Evolutionary conservation across 2,888 invertebrate genomes (phyloP), one percentile per base, ranked within the genome.

Genomic region (Hypselothyrea guttata): DNA sequence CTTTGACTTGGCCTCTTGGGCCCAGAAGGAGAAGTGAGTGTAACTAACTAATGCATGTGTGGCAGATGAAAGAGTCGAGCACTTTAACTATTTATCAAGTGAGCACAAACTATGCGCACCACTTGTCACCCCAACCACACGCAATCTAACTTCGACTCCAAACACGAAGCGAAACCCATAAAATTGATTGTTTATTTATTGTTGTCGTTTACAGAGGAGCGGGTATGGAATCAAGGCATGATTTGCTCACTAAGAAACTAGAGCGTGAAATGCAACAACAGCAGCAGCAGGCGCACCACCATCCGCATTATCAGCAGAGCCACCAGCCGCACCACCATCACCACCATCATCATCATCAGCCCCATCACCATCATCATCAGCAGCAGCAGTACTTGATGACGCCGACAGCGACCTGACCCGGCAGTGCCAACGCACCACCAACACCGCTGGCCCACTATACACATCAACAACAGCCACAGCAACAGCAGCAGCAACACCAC

Each of bases 201-300:
- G 30, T 12, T n/a, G n/a, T 37, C 59, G 51, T 72, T 83, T 77
- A 52, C 86, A 90, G 90, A 87, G 90, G 90, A 89, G 90, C 90
- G 88, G 90, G 90, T 87, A 88, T 90, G 89, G 90, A 90, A 87
- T 89, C 90, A 90, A 88, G 90, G 88, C 90, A 89, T 88, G 90
- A 90, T 85, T 84, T 89, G 84, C 82, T 89, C 75, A 86, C 87
- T 88, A 89, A 89, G 76, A 89, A 89, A 74, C 74, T 88, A 82
- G 90, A 90, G 81, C 88, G 89, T 56, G 90, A 90, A 70, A 75
- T 87, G 86, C 88, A 86, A 52, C 86, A 77, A 4, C 76, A 78
- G 16, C 78, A 75, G 31, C 76, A 76, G 13, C 75, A 75, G 5
- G 77, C 75, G 1, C 75, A 75, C 4, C 77, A 75, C 16, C 73